These are phyloP conservation scores for Epinotia nisella DNA, from an alignment of 2,888 invertebrate genomes.

Conservation along the genomic window DNA sequence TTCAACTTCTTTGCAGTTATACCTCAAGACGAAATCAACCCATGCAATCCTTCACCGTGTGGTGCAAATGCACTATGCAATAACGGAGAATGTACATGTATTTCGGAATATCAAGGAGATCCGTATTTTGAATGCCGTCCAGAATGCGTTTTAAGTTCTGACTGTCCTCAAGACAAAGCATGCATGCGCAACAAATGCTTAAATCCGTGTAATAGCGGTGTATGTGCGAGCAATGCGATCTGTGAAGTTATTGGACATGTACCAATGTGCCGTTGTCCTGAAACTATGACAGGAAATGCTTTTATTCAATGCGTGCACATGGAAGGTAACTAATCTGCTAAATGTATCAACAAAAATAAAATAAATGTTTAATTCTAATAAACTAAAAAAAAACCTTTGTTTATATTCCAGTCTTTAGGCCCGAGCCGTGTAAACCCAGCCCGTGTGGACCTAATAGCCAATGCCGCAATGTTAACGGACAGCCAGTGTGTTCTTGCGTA, in stretches of 20 bases:
- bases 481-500: slow-evolving; percentile 89
- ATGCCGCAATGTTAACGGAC: slow-evolving; percentile 89
- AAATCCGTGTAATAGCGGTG: slow-evolving; percentile 88
- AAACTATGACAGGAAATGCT: slow-evolving; percentile 88
- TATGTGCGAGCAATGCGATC: slow-evolving; percentile 88
- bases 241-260: slow-evolving; percentile 90
- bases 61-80: slow-evolving; percentile 86
- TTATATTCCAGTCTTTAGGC: slow-evolving; percentile 64
- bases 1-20: slow-evolving; percentile 50
- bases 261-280: slow-evolving; percentile 89
- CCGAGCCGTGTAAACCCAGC: slow-evolving; percentile 78
- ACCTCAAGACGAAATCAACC: slow-evolving; percentile 71
- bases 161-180: slow-evolving; percentile 87
- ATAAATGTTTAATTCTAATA: neutral
- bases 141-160: slow-evolving; percentile 88
- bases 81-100: slow-evolving; percentile 85
- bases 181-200: slow-evolving; percentile 88
- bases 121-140: slow-evolving; percentile 88
- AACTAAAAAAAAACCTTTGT: slow-evolving; percentile 18
- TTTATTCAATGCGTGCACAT: slow-evolving; percentile 85
- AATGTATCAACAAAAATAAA: neutral
- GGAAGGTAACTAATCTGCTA: slow-evolving; percentile 63
- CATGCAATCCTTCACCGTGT: slow-evolving; percentile 88
- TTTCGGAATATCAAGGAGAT: slow-evolving; percentile 87
- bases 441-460: slow-evolving; percentile 93